phyloP scores from a whole-genome alignment of 2,113 vertebrate genomes.

The Pachycephala philippinensis region DNA sequence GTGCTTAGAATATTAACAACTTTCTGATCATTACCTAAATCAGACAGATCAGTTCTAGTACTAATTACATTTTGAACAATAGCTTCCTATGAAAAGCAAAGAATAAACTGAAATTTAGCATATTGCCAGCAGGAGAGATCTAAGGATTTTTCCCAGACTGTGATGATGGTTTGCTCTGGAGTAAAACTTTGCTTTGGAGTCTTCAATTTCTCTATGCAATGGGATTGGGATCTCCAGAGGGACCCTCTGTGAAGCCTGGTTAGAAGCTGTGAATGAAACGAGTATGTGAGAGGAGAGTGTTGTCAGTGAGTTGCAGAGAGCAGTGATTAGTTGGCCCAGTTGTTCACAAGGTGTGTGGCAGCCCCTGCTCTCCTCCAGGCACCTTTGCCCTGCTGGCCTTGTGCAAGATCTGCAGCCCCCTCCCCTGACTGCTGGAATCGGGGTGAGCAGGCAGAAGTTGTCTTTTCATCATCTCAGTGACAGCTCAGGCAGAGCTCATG shows the following conservation, averaged over 20 bases:
- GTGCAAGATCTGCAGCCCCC: background rate
- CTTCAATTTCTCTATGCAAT: background rate
- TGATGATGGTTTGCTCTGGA: background rate
- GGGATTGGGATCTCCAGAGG: background rate
- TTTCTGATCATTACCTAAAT: background rate
- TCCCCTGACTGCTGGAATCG: background rate
- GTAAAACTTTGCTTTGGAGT: background rate
- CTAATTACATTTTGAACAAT: background rate
- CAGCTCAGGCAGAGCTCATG: background rate
- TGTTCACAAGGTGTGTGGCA: background rate
- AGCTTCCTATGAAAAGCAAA: background rate
- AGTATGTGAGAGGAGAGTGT: background rate
- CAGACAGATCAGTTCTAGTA: background rate
- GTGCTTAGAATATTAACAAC: background rate
- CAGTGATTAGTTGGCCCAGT: background rate
- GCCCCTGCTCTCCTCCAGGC: background rate
- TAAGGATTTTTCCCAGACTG: background rate
- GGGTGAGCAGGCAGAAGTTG: background rate
- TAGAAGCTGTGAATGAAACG: background rate
- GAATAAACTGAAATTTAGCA: background rate
- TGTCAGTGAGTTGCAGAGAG: background rate
- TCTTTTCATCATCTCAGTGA: background rate
- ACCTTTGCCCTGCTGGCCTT: background rate
- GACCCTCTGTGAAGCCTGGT: background rate
- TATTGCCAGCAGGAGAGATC: background rate